Conservation (phyloP, 2,113 vertebrate genomes). For the Arizona elegans region DNA sequence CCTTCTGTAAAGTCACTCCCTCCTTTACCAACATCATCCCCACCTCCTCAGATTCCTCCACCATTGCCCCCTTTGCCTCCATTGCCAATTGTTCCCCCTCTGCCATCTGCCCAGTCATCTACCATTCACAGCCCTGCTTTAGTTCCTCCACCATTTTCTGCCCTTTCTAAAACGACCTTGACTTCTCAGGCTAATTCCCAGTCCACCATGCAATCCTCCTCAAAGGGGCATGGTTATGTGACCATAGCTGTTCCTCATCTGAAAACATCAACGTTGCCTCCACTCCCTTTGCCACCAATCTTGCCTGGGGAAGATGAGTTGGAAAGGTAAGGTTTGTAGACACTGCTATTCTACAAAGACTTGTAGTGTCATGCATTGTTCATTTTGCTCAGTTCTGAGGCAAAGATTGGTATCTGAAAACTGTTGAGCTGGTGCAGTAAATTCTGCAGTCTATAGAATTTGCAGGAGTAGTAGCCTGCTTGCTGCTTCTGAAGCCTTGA, state of each 20-base stretch:
- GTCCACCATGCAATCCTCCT: slow-evolving; percentile 69
- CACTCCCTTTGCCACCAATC: slow-evolving; percentile 87
- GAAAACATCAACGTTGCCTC: slow-evolving; percentile 95
- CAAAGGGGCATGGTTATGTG: slow-evolving; percentile 74
- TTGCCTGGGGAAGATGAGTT: slow-evolving; percentile 88
- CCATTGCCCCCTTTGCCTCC: slow-evolving; percentile 74
- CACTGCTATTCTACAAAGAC: accelerated
- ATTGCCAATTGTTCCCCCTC: slow-evolving; percentile 60
- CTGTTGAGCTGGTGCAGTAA: background rate
- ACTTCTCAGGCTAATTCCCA: slow-evolving; percentile 82
- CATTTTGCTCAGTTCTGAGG: background rate
- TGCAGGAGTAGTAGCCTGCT: background rate
- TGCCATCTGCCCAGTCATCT: slow-evolving; percentile 63
- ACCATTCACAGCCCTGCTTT: slow-evolving; percentile 60
- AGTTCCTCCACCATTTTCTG: slow-evolving; percentile 64
- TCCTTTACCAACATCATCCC: slow-evolving; percentile 77
- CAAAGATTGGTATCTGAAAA: background rate
- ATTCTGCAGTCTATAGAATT: background rate
- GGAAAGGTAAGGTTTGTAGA: slow-evolving; percentile 81
- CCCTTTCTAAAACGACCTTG: slow-evolving; percentile 73
- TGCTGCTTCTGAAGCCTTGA: background rate
- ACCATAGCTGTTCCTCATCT: slow-evolving; percentile 79
- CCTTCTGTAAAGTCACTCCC: slow-evolving; percentile 73
- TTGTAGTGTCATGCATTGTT: background rate
- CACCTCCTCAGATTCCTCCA: slow-evolving; percentile 70